Conservation (phyloP, 2,888 invertebrate genomes). For the Cephalotes varians region DNA sequence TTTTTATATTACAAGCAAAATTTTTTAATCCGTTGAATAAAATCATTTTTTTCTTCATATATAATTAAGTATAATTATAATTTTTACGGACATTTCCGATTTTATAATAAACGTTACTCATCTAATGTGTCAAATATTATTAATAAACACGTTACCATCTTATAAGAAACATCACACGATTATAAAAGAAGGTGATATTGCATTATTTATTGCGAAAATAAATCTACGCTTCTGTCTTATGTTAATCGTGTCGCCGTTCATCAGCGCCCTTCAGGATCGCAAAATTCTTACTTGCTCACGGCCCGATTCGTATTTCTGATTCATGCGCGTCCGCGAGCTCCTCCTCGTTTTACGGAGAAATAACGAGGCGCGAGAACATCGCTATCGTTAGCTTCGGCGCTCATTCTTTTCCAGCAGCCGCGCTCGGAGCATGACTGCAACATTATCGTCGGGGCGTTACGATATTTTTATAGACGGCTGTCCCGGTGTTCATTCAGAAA, state of each 20-base stretch:
- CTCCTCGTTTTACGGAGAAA: constrained; percentile 56
- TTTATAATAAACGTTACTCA: not conserved
- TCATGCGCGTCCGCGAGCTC: constrained; percentile 51
- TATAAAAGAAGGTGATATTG: not conserved
- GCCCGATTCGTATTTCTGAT: constrained; percentile 61
- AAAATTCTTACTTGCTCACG: constrained; percentile 38
- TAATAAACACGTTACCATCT: not conserved
- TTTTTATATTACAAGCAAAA: not conserved
- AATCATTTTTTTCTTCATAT: not conserved
- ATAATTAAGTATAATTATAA: not conserved
- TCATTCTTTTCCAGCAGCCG: constrained; percentile 44
- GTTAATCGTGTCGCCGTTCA: constrained; percentile 38
- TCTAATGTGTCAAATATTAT: not conserved
- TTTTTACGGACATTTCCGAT: no score
- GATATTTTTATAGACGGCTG: constrained; percentile 51
- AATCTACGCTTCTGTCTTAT: constrained; percentile 24
- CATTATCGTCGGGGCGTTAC: constrained; percentile 44
- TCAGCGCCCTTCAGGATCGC: constrained; percentile 10
- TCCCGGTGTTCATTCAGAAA: constrained; percentile 45
- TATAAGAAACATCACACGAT: not conserved
- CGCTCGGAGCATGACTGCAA: constrained; percentile 8
- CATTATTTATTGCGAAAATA: constrained; percentile 16
- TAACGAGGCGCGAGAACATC: constrained; percentile 58
- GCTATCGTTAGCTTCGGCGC: constrained; percentile 58
- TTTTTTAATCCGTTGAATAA: not conserved